Base-by-base conservation (phyloP, 2,888 invertebrate genomes). In the Prenolepis imparis region DNA sequence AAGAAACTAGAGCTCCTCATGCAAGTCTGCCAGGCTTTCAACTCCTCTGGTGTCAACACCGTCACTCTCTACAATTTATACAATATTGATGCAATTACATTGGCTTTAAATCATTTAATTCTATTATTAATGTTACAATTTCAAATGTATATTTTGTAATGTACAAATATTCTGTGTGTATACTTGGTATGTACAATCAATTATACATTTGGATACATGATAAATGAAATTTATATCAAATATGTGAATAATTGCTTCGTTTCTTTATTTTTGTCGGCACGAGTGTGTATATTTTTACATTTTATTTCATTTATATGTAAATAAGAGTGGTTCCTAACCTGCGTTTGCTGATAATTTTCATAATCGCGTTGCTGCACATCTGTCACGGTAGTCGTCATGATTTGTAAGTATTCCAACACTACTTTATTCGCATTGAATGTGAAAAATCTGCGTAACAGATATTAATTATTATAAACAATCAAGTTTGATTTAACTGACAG, bases 361-460 rank as follows among this genome's bases (percentile, higher is more conserved):
- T 67, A 32, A 68, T 48, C 5, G 1, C 59, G 44, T 18, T 80
- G 59, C 21, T 78, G 68, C 12, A 36, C 32, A 12, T 70, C 44
- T 1, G 70, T 66, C n/a, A 75, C 39, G n/a, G 24, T 59, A 24
- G 18, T 70, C 32, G 70, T 12, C 78, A 80, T 80, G 44, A 28
- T 70, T 61, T 15, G 1, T 18, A 18, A 70, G 24, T 41, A n/a
- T 41, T 18, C 8, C 24, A 4, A 32, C 3, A 59, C 1, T 44
- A 36, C 32, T 36, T 59, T 21, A 59, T 8, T 44, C 3, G 28
- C 36, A 61, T 61, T 32, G 0, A 36, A 70, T 2, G 11, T 8
- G n/a, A 32, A 3, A 57, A 57, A 44, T 21, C 9, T 41, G 11
- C 12, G n/a, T 0, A 21, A n/a, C 6, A 11, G 15, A 67, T 67